Percentiles rank a stretch among this genome's conserved stretches.
phyloP scores from a whole-genome alignment of 2,113 vertebrate species.

The Ifrita kowaldi region DNA sequence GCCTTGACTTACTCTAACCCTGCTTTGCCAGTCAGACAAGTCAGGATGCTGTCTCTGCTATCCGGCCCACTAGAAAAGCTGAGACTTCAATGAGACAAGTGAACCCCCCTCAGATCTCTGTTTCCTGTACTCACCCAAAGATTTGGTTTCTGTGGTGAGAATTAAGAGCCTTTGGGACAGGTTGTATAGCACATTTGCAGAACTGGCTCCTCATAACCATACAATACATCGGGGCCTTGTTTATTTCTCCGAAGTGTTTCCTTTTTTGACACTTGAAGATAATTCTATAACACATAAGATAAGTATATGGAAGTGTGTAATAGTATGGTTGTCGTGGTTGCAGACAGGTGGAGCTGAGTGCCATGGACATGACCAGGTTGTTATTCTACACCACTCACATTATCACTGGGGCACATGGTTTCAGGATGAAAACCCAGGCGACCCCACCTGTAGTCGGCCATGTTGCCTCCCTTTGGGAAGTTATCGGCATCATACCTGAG shows the following conservation, averaged over 20 bases:
- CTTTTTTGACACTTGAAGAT: neutral
- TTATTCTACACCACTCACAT: neutral
- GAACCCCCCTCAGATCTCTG: neutral
- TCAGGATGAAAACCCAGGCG: accelerated
- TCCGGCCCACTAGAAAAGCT: neutral
- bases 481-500: accelerated
- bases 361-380: neutral
- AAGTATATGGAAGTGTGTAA: neutral
- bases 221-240: neutral
- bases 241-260: neutral
- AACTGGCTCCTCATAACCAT: neutral
- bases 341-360: neutral
- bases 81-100: neutral
- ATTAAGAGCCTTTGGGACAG: neutral
- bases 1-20: neutral
- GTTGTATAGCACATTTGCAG: neutral
- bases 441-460: no score
- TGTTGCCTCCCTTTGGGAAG: neutral
- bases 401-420: accelerated
- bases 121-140: neutral
- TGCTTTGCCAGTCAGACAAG: neutral
- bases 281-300: neutral
- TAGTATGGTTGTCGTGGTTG: neutral
- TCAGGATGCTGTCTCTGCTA: neutral
- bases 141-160: neutral